Base-by-base conservation (phyloP, 2,888 invertebrate species). In the Epirrhoe tristata region DNA sequence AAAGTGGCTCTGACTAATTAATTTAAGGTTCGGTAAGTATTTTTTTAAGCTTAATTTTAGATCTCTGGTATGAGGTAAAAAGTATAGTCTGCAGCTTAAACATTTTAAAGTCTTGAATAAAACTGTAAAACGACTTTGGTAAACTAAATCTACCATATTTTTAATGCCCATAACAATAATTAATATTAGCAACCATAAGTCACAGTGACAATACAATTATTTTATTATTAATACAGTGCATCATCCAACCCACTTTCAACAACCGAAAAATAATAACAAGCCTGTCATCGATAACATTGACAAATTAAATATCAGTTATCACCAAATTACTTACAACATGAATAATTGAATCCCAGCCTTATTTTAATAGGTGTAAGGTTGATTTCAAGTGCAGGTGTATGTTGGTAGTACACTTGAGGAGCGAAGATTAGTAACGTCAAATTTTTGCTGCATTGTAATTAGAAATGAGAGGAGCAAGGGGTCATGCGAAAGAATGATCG, bases 271-370 rank as follows among this genome's bases (percentile, higher is more conserved):
- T 86, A 88, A 89, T 91, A 90, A 89, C 87, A 79, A 85, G 81
- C 71, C 88, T 90, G 89, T 90, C 92, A 90, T 81, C 83, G 80
- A 80, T 82, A 89, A 90, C 90, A 90, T 89, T 92, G 91, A 93
- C 91, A 91, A 91, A 92, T 92, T 91, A 90, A 91, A 91, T 87
- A 90, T 86, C 86, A 88, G 73, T 58, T 64, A 71, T 71, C 55
- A 72, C 75, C 62, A 73, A 34, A 24, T 59, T 72, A 63, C 12
- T 32, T 31, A 53, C 34, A 53, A 36, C 51, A 10, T 32, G 17
- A 10, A 46, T 6, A 55, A 43, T 58, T 12, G 6, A 77, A 70
- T 68, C 55, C 73, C 53, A 68, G 71, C 73, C 71, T 77, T 81
- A 80, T 63, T 6, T 0, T 5, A 0, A 63, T 63, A 6, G 52